Evolutionary conservation across 2,888 invertebrate species (phyloP), one percentile per base, ranked within the genome.

Genomic region (Conistra vaccinii): DNA sequence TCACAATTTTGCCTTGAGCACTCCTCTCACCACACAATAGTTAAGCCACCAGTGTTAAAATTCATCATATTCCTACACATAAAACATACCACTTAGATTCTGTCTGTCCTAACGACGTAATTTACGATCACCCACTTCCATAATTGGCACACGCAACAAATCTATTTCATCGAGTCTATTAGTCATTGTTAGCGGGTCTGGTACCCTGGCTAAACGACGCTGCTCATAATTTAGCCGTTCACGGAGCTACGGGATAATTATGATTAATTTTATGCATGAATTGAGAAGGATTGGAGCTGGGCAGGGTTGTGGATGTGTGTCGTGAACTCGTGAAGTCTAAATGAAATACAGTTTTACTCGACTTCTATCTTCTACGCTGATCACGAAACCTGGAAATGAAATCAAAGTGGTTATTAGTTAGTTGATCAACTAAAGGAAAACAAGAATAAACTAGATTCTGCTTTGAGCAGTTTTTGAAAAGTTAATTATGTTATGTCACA

Each of bases 111-210:
- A 83, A 85, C 76, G 83, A 85, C 75, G 73, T 85, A 88, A 89
- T 89, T 90, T 89, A 89, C 84, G 85, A 84, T 87, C 85, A 84
- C 80, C 86, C 82, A 85, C 81, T 83, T 83, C 84, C 84, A 86
- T 90, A 90, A 90, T 90, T 90, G 90, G 90, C 90, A 86, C 89
- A 89, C 84, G 87, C 89, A 89, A 89, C 90, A 89, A 90, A 90
- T 89, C 87, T 85, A 84, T 85, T 88, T 86, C 86, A 86, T 85
- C 85, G 80, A 72, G 81, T 78, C 88, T 76, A 84, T 90, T 88
- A 90, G 85, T 90, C 90, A 90, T 90, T 88, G 87, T 87, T 87
- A 81, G 86, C 83, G 77, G 85, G 83, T 79, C 85, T 81, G 85
- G 71, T 73, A 78, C 78, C 75, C 78, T 67, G 74, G 78, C 80